Base-by-base conservation (phyloP, 2,888 invertebrate genomes). In the Elysia crispata region DNA sequence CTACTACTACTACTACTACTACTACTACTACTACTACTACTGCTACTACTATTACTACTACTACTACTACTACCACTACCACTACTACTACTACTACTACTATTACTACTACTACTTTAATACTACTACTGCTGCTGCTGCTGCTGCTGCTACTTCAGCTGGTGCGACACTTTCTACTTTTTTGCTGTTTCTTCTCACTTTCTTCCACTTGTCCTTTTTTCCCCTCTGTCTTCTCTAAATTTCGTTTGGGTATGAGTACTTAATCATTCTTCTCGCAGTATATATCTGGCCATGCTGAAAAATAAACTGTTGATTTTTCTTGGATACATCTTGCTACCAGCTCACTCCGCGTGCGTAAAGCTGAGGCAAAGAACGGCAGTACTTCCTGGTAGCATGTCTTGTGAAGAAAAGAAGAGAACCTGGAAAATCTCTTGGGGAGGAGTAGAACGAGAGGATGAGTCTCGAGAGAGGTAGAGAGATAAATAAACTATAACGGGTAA, bases 251-350 rank as follows among this genome's bases (percentile, higher is more conserved):
- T 60, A 8, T n/a, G n/a, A n/a, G 23, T 60, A 60, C 25, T 60
- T 60, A 41, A 41, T 41, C 41, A 41, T 41, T 41, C 41, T 41
- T 41, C 11, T 41, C 3, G 41, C 41, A 41, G 41, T 41, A 41
- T 41, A 41, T 41, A 41, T 41, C 41, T 41, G 41, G 41, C 3
- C 41, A 41, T 6, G 41, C 41, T 41, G 11, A 41, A 74, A 57
- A 54, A 57, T 74, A 74, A 74, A 74, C 30, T 74, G 74, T 74
- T 74, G 74, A 74, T 74, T 28, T 57, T 74, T 30, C 28, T 30
- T 54, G 30, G 74, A 15, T 20, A 57, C 54, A 20, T 25, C 74
- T 28, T 31, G 30, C 74, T 57, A 33, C 25, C 25, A 18, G 28
- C 18, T 54, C 57, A 20, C 31, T 15, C 33, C n/a, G 31, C 66